phyloP scores from a whole-genome alignment of 2,888 invertebrate genomes.

The Zaprionus lineosus region DNA sequence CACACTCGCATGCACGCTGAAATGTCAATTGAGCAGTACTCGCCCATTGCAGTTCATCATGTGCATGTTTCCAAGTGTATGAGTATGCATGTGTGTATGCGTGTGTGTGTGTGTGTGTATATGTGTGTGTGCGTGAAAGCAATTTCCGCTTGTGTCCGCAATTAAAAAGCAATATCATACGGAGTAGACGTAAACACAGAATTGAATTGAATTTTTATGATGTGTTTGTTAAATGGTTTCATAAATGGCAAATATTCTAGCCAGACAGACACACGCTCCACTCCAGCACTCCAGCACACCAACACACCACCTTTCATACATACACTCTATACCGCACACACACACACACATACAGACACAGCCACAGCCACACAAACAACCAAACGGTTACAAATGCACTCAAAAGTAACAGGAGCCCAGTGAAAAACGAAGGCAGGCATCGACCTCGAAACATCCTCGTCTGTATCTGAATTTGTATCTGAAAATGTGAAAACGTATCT shows the following conservation, averaged over 20 bases:
- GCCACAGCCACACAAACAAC: not conserved
- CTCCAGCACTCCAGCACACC: constrained; percentile 4
- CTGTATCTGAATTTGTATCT: constrained; percentile 8
- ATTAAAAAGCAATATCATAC: constrained; percentile 79
- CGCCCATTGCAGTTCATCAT: constrained; percentile 14
- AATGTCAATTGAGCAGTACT: constrained; percentile 38
- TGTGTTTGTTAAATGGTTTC: constrained; percentile 76
- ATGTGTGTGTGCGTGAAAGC: constrained; percentile 53
- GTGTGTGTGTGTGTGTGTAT: constrained; percentile 15
- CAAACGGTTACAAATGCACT: constrained; percentile 14
- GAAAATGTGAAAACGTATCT: constrained; percentile 13
- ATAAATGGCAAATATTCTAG: constrained; percentile 64
- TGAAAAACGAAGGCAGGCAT: constrained; percentile 6
- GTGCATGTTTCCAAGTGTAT: not conserved
- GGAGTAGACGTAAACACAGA: constrained; percentile 60
- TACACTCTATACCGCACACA: constrained; percentile 15
- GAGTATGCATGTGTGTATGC: constrained; percentile 12
- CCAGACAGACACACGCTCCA: constrained; percentile 14
- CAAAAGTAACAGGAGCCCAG: constrained; percentile 37
- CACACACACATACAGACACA: constrained; percentile 33
- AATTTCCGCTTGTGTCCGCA: constrained; percentile 79
- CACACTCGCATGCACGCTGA: no score
- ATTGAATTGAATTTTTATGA: constrained; percentile 76
- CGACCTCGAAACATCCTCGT: constrained; percentile 5
- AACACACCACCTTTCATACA: constrained; percentile 4